These are phyloP conservation scores for Lasioglossum zephyrum DNA, from an alignment of 2,888 invertebrate species.

Conservation along the genomic window DNA sequence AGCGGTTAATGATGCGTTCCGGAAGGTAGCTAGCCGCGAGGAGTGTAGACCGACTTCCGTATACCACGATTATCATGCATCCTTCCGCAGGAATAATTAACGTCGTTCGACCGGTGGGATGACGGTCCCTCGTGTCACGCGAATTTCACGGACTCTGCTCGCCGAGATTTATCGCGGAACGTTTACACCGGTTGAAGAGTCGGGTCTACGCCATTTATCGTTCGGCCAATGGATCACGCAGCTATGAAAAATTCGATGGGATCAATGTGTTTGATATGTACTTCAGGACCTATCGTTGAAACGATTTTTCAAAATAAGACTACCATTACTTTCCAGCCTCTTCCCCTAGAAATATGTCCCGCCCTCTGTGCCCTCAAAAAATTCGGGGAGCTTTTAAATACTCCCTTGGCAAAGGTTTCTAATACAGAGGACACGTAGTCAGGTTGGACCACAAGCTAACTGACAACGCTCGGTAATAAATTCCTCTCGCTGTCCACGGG, in stretches of 20 bases:
- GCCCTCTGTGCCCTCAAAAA: background rate
- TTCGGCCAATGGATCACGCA: background rate
- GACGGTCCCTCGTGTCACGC: conserved; percentile 58
- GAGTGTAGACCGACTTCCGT: conserved; percentile 37
- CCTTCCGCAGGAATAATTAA: conserved; percentile 65
- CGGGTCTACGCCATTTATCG: conserved; percentile 15
- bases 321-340: conserved; percentile 9
- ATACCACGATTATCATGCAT: conserved; percentile 48
- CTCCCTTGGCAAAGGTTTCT: background rate
- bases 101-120: conserved; percentile 44
- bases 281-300: background rate
- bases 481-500: conserved; percentile 27
- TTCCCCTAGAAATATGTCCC: background rate
- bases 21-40: conserved; percentile 24
- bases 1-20: conserved; percentile 34
- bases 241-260: conserved; percentile 20
- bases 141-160: conserved; percentile 54
- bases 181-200: conserved; percentile 45
- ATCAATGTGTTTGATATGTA: conserved; percentile 30
- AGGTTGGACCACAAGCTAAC: background rate
- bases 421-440: background rate
- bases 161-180: conserved; percentile 63
- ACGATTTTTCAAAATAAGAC: conserved; percentile 14
- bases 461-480: background rate
- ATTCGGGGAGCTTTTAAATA: background rate